These are phyloP conservation scores for Pollimyrus isidori DNA, from an alignment of 2,113 vertebrate genomes.

Conservation along the genomic window DNA sequence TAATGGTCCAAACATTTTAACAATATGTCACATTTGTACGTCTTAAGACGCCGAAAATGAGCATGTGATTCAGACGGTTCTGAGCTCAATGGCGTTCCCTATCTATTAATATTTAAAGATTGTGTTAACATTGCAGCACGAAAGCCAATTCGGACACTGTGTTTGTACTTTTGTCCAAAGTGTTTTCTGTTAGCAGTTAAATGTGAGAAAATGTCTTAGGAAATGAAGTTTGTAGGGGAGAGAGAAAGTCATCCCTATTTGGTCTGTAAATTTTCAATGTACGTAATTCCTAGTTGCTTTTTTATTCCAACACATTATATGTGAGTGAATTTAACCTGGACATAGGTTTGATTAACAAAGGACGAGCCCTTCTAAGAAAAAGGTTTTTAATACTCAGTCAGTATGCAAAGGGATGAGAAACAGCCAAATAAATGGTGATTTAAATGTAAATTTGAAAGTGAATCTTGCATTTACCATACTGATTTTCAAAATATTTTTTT, in stretches of 20 bases:
- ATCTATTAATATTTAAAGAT: background rate
- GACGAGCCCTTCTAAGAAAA: constrained; percentile 23
- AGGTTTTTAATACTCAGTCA: constrained; percentile 13
- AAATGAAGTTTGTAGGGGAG: constrained; percentile 11
- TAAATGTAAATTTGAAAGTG: too few relatives aligned
- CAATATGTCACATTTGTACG: too few relatives aligned
- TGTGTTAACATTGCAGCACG: background rate
- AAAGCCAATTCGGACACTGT: background rate
- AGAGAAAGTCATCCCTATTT: constrained; percentile 12
- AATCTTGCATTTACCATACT: background rate
- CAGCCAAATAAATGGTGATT: background rate
- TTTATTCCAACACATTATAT: constrained; percentile 18
- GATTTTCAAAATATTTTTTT: background rate
- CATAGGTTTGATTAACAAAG: constrained; percentile 26
- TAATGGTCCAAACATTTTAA: too few relatives aligned
- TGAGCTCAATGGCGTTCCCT: too few relatives aligned
- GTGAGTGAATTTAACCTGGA: constrained; percentile 24
- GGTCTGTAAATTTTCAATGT: constrained; percentile 3
- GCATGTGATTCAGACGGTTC: too few relatives aligned
- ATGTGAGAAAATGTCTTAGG: background rate
- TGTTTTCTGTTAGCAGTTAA: constrained; percentile 6
- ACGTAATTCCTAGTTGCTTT: constrained; percentile 26
- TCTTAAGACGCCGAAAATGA: too few relatives aligned
- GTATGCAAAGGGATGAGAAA: background rate
- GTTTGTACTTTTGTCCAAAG: background rate